Evolutionary conservation across 2,113 vertebrate genomes (phyloP), one percentile per base, ranked within the genome.

Genomic region (Shinisaurus crocodilurus): DNA sequence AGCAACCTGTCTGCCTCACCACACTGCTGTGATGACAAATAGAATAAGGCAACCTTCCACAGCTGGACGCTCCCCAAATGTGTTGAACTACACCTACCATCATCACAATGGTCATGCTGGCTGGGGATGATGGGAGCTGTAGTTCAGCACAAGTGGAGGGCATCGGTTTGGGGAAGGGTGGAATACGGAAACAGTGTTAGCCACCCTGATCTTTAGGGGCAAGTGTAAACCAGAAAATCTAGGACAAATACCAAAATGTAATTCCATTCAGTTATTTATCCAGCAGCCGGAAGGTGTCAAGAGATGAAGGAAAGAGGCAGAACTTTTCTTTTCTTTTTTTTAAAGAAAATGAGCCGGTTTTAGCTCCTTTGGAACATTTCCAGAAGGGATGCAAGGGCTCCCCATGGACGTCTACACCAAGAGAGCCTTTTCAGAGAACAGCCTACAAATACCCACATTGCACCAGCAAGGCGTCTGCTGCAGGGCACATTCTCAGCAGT

Each of bases 381-480:
- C 5, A n/a, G 29, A 15, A 23, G 40, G 60, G 18, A 12, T 48
- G n/a, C 6, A 4, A 57, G 50, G 80, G 27, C 4, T 10, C 37
- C 18, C 23, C 57, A 1, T 12, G 27, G 15, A 32, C 1, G 3
- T 45, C 0, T 2, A 23, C 45, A 23, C 77, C 32, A 6, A 10
- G 37, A 65, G 29, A 65, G 25, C 20, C 75, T 43, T n/a, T 83
- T 1, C 0, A 0, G 6, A 45, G 15, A 79, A 77, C 43, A n/a
- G 50, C 2, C 76, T 60, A 65, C 6, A 0, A n/a, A n/a, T 85
- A 77, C 23, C 48, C 65, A 67, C 0, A 2, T 77, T 0, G 77
- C 89, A 87, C n/a, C 32, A 57, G 0, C 32, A 27, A 1, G 82
- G 18, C 2, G 18, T 34, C 29, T 67, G 60, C 0, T 5, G 32